These are phyloP conservation scores for Dicyrtomina minuta DNA, from an alignment of 2,888 invertebrate species.

Conservation along the genomic window DNA sequence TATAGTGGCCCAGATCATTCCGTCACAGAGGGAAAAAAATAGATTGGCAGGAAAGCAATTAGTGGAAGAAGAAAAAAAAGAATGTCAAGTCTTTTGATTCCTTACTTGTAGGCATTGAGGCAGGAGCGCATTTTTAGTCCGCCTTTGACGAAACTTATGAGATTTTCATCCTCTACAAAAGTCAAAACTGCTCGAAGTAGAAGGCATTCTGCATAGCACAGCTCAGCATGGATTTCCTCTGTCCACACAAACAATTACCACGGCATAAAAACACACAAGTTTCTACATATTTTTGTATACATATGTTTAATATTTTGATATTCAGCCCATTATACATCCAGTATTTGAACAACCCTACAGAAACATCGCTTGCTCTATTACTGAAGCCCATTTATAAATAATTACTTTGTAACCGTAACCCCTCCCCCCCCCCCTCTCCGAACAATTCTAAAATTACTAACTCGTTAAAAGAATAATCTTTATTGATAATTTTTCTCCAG, in stretches of 20 bases:
- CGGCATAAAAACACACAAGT: neutral
- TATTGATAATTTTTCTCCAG: no score
- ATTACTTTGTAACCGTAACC: no score
- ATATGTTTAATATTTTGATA: neutral
- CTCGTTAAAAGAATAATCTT: no score
- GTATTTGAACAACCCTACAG: no score
- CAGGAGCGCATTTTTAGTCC: constrained; percentile 89
- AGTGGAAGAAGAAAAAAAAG: constrained; percentile 22
- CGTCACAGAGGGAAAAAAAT: constrained; percentile 24
- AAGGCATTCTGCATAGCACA: constrained; percentile 90
- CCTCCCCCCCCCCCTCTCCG: no score
- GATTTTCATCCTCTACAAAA: constrained; percentile 88
- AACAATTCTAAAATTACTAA: no score
- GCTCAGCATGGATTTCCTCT: constrained; percentile 88
- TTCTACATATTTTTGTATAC: neutral
- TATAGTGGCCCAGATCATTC: constrained; percentile 20
- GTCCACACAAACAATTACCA: constrained; percentile 55
- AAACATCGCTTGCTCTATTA: no score
- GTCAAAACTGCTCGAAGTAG: constrained; percentile 85
- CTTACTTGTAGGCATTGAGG: constrained; percentile 85
- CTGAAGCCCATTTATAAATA: no score
- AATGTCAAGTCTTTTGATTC: constrained; percentile 9
- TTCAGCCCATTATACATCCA: no score
- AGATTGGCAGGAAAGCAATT: constrained; percentile 38
- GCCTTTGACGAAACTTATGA: constrained; percentile 87